These are phyloP conservation scores for Dendrolimus kikuchii DNA, from an alignment of 1,140 invertebrate species.

Conservation along the genomic window DNA sequence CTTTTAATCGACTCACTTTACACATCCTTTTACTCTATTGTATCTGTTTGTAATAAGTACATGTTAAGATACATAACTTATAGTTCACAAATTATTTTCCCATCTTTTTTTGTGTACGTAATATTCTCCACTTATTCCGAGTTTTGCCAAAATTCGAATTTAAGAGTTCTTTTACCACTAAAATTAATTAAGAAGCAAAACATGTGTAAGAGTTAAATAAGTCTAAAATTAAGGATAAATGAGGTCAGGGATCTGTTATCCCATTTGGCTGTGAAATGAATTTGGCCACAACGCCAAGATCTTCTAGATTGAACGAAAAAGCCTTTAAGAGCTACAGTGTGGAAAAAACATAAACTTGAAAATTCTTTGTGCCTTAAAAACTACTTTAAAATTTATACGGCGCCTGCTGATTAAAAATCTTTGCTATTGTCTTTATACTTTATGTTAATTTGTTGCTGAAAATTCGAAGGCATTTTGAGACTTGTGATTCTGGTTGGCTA, in stretches of 20 bases:
- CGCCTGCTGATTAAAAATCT: constrained; percentile 19
- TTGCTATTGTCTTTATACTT: constrained; percentile 4
- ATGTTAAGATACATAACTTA: not conserved
- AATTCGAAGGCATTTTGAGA: no score
- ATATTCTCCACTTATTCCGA: not conserved
- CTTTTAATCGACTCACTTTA: no score
- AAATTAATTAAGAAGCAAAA: no score
- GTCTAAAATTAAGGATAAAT: constrained; percentile 12
- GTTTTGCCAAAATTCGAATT: no score
- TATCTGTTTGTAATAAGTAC: not conserved
- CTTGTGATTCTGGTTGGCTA: no score
- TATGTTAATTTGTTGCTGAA: no score
- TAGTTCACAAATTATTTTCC: no score
- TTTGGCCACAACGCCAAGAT: constrained; percentile 25
- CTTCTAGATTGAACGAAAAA: constrained; percentile 4
- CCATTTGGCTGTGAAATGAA: constrained; percentile 29
- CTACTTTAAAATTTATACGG: constrained; percentile 7
- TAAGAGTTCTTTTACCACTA: no score
- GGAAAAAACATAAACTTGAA: constrained; percentile 16
- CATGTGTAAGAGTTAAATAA: not conserved
- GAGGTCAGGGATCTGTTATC: constrained; percentile 32
- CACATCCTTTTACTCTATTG: no score
- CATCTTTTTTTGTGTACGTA: not conserved
- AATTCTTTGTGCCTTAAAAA: constrained; percentile 16
- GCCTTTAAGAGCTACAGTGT: not conserved